These are phyloP conservation scores for Drosophila hawaiiensis DNA, from an alignment of 2,888 invertebrate genomes.

Conservation along the genomic window DNA sequence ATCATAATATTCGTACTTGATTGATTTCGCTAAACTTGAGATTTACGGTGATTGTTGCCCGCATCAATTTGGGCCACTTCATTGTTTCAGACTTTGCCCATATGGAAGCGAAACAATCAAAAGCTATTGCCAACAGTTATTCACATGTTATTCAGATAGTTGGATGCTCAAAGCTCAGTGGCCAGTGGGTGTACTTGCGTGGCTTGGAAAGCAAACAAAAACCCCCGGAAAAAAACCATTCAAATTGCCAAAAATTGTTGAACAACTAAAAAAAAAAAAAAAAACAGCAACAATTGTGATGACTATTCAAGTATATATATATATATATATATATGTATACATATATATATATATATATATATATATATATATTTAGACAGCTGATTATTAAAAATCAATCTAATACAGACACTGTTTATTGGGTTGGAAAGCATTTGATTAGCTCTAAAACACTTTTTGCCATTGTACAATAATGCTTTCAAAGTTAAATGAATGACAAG, in stretches of 20 bases:
- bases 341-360: background rate
- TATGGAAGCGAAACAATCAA: slow-evolving; percentile 37
- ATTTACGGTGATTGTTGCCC: slow-evolving; percentile 45
- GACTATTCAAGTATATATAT: background rate
- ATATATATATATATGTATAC: background rate
- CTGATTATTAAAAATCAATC: background rate
- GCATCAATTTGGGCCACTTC: slow-evolving; percentile 56
- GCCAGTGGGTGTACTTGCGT: slow-evolving; percentile 53
- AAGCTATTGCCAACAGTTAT: slow-evolving; percentile 40
- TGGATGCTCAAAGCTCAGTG: slow-evolving; percentile 17
- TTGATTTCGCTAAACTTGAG: slow-evolving; percentile 25
- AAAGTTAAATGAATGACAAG: background rate
- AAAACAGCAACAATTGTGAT: background rate
- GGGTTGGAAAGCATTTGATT: background rate
- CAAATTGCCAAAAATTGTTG: slow-evolving; percentile 26
- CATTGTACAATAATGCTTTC: background rate
- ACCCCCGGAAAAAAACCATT: slow-evolving; percentile 26
- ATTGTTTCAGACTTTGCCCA: slow-evolving; percentile 47
- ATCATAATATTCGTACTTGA: slow-evolving; percentile 5
- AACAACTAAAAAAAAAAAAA: background rate
- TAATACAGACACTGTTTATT: background rate
- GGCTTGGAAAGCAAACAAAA: slow-evolving; percentile 37
- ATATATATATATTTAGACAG: background rate
- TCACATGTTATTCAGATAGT: slow-evolving; percentile 30
- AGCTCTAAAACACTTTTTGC: background rate